phyloP scores from a whole-genome alignment of 2,113 vertebrate species.

The Elephantulus edwardii region DNA sequence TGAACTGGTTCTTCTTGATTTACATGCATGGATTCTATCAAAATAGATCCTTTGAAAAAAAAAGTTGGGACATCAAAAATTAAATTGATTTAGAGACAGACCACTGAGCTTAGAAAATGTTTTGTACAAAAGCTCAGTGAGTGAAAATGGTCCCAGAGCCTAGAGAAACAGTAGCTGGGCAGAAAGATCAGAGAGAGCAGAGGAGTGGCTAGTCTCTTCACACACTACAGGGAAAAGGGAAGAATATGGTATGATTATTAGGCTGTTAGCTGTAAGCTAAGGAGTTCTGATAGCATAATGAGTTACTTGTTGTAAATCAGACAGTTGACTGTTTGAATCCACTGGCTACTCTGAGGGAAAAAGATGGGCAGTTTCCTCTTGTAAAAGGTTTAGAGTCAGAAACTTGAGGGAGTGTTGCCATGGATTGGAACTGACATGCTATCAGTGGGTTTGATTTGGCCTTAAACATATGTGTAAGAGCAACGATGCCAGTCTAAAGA shows the following conservation, averaged over 20 bases:
- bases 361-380: too few relatives aligned
- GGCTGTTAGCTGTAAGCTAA: neutral
- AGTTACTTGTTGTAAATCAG: too few relatives aligned
- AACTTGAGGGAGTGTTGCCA: too few relatives aligned
- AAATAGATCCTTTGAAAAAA: constrained; percentile 7
- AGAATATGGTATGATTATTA: neutral
- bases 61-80: neutral
- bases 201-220: neutral
- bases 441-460: too few relatives aligned
- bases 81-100: constrained; percentile 8
- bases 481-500: too few relatives aligned
- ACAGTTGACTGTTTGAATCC: too few relatives aligned
- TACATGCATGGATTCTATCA: neutral
- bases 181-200: neutral
- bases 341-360: too few relatives aligned
- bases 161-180: neutral
- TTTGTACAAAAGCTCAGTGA: constrained; percentile 19
- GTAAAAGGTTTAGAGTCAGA: too few relatives aligned
- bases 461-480: too few relatives aligned
- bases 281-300: too few relatives aligned
- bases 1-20: constrained; percentile 29
- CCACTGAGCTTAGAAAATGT: neutral
- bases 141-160: neutral
- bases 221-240: neutral
- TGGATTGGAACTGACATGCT: too few relatives aligned